Conservation (phyloP, 2,888 invertebrate species). For the Ischnus inquisitorius region DNA sequence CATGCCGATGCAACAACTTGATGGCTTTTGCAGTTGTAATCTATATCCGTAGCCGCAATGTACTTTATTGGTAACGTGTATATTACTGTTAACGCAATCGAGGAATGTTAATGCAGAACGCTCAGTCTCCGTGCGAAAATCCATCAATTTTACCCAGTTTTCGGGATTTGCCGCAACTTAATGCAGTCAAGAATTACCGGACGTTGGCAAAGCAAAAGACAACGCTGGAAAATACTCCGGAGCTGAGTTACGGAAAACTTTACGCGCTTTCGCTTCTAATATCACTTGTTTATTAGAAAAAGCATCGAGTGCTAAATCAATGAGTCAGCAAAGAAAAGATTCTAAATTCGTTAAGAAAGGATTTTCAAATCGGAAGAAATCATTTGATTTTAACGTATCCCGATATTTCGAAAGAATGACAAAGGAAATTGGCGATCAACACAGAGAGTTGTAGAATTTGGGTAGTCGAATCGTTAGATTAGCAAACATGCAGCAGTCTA, state of each 20-base stretch:
- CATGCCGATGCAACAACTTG: slow-evolving; percentile 55
- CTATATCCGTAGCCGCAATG: neutral
- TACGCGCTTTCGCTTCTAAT: neutral
- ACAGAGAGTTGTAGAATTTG: neutral
- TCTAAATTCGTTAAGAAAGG: neutral
- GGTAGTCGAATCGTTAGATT: neutral
- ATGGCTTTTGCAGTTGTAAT: slow-evolving; percentile 33
- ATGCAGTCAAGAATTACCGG: neutral
- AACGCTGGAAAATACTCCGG: neutral
- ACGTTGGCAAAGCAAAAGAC: too few relatives aligned
- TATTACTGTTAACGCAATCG: slow-evolving; percentile 34
- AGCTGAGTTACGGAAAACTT: neutral
- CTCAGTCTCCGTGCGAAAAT: neutral
- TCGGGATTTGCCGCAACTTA: neutral
- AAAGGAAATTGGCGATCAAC: neutral
- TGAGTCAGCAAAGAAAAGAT: neutral
- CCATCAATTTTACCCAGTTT: neutral
- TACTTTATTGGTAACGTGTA: slow-evolving; percentile 29
- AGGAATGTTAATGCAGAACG: slow-evolving; percentile 12
- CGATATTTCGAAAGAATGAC: neutral
- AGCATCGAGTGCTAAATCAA: neutral
- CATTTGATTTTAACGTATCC: neutral
- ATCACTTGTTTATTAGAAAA: neutral
- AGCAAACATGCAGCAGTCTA: neutral
- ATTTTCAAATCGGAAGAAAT: neutral